Base-by-base conservation (phyloP, 2,797 vertebrate species). In the Adrianichthys oophorus region DNA sequence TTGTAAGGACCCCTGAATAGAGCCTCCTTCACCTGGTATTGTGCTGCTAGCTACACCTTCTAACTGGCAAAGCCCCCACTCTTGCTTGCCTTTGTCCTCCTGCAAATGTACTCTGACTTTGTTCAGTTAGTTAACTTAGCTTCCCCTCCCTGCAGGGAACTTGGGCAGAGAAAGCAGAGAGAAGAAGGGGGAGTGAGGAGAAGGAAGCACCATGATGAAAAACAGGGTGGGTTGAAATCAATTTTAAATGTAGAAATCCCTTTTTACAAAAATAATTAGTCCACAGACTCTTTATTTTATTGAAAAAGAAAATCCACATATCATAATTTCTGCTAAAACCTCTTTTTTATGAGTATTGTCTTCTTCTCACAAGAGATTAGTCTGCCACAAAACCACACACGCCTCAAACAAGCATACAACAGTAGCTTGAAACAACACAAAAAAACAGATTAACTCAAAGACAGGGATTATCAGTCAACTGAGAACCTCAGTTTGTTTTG, bases 71-170 rank as follows among this genome's bases (percentile, higher is more conserved):
- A 80, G 91, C 93, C 92, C 91, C 90, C 72, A 58, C 87, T 92
- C 85, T 79, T 80, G 84, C 91, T 85, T 73, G 67, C 90, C 90
- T 92, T 91, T 91, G 92, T 92, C 89, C 93, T 90, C 83, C 88
- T 90, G 87, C 91, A 88, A 37, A 87, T 93, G 93, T 90, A 89
- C 92, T 92, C 90, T 91, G 93, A 94, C 92, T 93, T 93, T 94
- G 92, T 94, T 93, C 94, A 95, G 94, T 95, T 95, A 95, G 91
- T 92, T 91, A 95, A 93, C 92, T 91, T 93, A 88, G 94, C 95
- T 96, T 96, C 94, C 95, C 92, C 91, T 93, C 91, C 92, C 89
- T 85, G 84, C 93, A 93, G 92, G 86, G 88, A 83, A 76, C 69
- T 75, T 70, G 75, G 83, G 78, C 51, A 73, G 62, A 71, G 72